Base-by-base conservation (phyloP, 2,113 vertebrate genomes). In the Chitala chitala region DNA sequence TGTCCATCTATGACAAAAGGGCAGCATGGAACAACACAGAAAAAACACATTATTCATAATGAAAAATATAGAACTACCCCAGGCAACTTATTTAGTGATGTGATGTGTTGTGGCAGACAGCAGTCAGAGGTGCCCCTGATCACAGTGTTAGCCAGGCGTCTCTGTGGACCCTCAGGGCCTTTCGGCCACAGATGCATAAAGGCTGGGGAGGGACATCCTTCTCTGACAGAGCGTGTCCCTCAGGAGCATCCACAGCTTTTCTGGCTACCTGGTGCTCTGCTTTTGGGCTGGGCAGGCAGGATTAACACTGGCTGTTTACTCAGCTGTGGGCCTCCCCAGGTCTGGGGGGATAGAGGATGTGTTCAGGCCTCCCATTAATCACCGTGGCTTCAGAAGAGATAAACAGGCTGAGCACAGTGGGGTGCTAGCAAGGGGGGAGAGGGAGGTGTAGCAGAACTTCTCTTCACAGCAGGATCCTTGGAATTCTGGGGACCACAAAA, bases 361-460 rank as follows among this genome's bases (percentile, higher is more conserved):
- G 87, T 92, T 88, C 86, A 36, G 85, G 86, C 82, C 88, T 82
- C 90, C 91, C 94, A 93, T 95, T 92, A 93, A 95, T 97, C 94
- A 93, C 88, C 80, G 80, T 83, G 68, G 86, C 83, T 90, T 88
- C 86, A 79, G 87, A 91, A 89, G 89, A 92, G 89, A 77, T 85
- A 92, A 92, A 92, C 89, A 90, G 87, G 85, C 86, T 74, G 24
- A 82, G 75, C 90, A 85, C 83, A 87, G 54, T 82, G 80, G 88
- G 87, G 87, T 82, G 86, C 85, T 86, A 79, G 79, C 72, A 48
- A 69, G 79, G 74, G 77, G 88, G 86, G 77, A 78, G n/a, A n/a
- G n/a, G n/a, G n/a, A n/a, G n/a, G n/a, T n/a, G n/a, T n/a, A 77
- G 69, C 72, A 51, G 26, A 79, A 83, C 79, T 75, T 84, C 78